Percentiles rank a stretch among this genome's conserved stretches.
Conservation (phyloP, 2,113 vertebrate species). For the Microcebus lehilahytsara region DNA sequence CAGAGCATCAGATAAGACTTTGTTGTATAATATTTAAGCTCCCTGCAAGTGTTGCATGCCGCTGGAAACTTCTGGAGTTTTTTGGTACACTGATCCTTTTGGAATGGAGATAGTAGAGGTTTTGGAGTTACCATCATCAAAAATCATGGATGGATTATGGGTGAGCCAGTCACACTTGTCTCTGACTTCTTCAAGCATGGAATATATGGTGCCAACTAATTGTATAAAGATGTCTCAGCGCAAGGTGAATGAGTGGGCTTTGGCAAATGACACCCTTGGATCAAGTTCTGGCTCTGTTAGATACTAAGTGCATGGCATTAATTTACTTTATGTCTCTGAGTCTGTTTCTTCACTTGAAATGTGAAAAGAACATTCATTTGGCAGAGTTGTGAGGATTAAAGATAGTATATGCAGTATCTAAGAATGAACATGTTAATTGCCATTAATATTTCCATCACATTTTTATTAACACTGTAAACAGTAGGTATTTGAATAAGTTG, state of each 20-base stretch:
- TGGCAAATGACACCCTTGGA: background rate
- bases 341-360: background rate
- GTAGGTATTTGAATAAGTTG: background rate
- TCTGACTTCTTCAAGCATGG: background rate
- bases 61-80: background rate
- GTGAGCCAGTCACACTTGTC: background rate
- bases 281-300: background rate
- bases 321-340: background rate
- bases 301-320: background rate
- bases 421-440: background rate
- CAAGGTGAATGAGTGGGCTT: background rate
- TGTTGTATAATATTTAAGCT: background rate
- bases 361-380: background rate
- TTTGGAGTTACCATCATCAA: background rate
- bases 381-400: background rate
- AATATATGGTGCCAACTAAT: background rate
- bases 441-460: background rate
- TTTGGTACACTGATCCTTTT: background rate
- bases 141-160: background rate
- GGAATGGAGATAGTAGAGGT: background rate
- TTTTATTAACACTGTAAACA: background rate
- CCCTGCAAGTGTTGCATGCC: background rate
- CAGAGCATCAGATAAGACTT: background rate
- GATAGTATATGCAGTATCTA: background rate
- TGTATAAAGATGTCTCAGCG: background rate